phyloP scores from a whole-genome alignment of 2,113 vertebrate species.

The Leiothrix lutea region DNA sequence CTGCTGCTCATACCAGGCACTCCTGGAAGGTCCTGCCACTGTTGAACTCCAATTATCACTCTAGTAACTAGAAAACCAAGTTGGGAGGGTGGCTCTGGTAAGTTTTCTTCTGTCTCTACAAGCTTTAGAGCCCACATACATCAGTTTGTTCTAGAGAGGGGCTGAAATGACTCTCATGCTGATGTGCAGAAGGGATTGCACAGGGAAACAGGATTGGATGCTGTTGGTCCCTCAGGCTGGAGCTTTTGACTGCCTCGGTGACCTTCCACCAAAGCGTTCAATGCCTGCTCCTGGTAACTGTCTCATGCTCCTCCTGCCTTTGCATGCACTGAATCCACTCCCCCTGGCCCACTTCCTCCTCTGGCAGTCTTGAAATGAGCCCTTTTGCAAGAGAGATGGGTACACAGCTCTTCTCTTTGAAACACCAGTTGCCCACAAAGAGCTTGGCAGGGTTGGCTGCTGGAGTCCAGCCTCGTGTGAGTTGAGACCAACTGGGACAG shows the following conservation, averaged over 20 bases:
- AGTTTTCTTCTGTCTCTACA: background rate
- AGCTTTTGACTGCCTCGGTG: background rate
- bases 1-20: background rate
- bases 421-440: background rate
- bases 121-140: background rate
- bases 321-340: background rate
- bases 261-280: slow-evolving; percentile 11
- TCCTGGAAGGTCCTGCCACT: background rate
- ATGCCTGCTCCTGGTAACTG: background rate
- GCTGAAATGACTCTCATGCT: background rate
- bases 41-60: background rate
- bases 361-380: background rate
- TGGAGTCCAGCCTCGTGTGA: background rate
- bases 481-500: background rate
- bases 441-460: background rate
- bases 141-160: background rate
- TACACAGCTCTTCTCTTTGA: background rate
- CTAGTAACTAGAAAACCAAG: background rate
- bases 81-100: background rate
- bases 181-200: background rate
- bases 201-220: background rate
- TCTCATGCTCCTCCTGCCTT: background rate
- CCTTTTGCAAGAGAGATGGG: background rate
- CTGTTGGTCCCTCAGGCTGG: slow-evolving; percentile 16
- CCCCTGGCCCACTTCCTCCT: background rate